Evolutionary conservation across 2,113 vertebrate species (phyloP).

Genomic region (Perccottus glenii): DNA sequence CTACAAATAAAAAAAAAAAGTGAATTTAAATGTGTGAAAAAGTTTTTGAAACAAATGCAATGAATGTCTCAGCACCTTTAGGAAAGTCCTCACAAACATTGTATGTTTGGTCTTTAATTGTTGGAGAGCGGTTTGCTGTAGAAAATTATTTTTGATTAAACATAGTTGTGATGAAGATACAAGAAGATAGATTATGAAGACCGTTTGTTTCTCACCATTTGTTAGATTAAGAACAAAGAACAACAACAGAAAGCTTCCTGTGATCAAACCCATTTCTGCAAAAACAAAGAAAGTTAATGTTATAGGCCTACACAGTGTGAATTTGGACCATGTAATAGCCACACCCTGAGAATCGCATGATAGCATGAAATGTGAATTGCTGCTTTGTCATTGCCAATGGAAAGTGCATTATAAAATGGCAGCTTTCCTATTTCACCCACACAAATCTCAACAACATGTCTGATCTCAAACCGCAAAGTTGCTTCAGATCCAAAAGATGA

Average conservation of each 20-base stretch:
- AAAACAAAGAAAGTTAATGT: constrained; percentile 9
- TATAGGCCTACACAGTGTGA: neutral
- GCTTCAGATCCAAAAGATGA: too few relatives aligned
- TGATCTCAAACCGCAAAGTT: too few relatives aligned
- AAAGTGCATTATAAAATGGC: too few relatives aligned
- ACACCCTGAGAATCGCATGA: neutral
- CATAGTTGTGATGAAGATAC: too few relatives aligned
- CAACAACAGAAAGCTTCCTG: constrained; percentile 49
- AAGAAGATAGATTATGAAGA: too few relatives aligned
- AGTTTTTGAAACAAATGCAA: neutral
- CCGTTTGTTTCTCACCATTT: constrained; percentile 50
- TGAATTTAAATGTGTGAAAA: neutral
- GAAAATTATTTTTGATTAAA: constrained; percentile 9
- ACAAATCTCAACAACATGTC: too few relatives aligned
- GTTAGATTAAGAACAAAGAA: constrained; percentile 40
- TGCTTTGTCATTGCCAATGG: too few relatives aligned
- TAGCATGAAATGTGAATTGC: too few relatives aligned
- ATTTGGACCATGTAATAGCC: constrained; percentile 1
- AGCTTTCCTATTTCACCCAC: too few relatives aligned
- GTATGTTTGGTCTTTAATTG: accelerated
- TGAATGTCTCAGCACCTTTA: constrained; percentile 17
- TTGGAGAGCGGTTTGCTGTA: constrained; percentile 54
- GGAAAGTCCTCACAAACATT: constrained; percentile 33
- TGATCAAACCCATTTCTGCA: constrained; percentile 52
- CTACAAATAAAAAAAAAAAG: constrained; percentile 56